Conservation (phyloP, 2,797 vertebrate species). For the Anabacerthia variegaticeps region DNA sequence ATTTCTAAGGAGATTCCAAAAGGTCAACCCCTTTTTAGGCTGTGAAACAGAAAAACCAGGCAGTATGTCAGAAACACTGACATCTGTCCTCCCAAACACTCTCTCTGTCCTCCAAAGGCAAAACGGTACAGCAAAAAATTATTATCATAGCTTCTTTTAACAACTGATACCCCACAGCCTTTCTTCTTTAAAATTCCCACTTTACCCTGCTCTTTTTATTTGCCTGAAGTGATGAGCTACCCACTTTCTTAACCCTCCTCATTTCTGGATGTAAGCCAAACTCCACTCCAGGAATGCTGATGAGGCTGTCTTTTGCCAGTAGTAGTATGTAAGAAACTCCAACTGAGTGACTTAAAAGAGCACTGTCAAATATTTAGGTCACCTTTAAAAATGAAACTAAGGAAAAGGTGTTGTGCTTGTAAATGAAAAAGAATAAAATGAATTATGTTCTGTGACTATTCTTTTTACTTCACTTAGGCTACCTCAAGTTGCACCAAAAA, state of each 20-base stretch:
- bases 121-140: neutral
- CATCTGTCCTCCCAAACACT: neutral
- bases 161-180: neutral
- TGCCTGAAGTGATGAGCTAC: neutral
- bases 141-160: neutral
- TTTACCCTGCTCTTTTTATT: neutral
- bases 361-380: slow-evolving; percentile 21
- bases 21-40: neutral
- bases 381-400: slow-evolving; percentile 40
- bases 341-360: neutral
- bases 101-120: neutral
- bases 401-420: slow-evolving; percentile 13
- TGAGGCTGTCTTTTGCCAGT: neutral
- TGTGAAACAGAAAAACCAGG: neutral
- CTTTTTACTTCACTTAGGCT: neutral
- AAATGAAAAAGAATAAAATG: slow-evolving; percentile 5
- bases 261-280: slow-evolving; percentile 27
- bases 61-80: neutral
- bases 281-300: neutral
- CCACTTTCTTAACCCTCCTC: neutral
- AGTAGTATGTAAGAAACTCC: neutral
- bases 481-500: neutral
- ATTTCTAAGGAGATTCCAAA: neutral
- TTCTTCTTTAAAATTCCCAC: neutral
- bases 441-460: neutral